Conservation (phyloP, 2,888 invertebrate species). For the Agrilus cyanescens region DNA sequence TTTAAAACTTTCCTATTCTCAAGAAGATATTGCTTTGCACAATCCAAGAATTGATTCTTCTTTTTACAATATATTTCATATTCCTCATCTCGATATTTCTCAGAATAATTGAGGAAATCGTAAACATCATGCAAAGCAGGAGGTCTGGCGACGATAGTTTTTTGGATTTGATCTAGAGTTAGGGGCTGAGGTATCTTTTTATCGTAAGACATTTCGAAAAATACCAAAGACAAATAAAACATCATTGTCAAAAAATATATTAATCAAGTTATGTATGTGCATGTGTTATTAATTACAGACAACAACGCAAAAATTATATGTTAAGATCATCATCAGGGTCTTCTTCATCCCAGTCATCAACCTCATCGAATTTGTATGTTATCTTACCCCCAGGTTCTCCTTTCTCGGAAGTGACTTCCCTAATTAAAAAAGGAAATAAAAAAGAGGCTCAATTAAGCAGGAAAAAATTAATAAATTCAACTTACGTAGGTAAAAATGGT, state of each 20-base stretch:
- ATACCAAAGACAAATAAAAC: too few relatives aligned
- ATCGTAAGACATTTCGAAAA: background rate
- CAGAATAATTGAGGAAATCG: constrained; percentile 21
- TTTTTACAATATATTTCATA: constrained; percentile 22
- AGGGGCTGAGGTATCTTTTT: constrained; percentile 6
- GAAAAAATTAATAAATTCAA: constrained; percentile 48
- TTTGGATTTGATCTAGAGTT: constrained; percentile 20
- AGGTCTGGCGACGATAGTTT: constrained; percentile 19
- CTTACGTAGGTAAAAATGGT: constrained; percentile 44
- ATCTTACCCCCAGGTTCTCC: constrained; percentile 44
- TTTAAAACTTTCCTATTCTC: too few relatives aligned
- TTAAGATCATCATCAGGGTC: constrained; percentile 80
- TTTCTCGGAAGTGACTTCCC: constrained; percentile 14
- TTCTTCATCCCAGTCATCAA: constrained; percentile 76
- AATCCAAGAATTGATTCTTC: constrained; percentile 18
- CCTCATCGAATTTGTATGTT: constrained; percentile 62
- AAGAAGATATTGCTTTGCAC: constrained; percentile 17
- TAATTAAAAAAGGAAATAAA: constrained; percentile 7
- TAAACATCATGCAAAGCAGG: constrained; percentile 13
- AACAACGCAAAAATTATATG: constrained; percentile 36
- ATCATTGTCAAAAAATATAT: too few relatives aligned
- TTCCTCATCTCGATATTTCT: constrained; percentile 24
- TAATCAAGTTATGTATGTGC: background rate
- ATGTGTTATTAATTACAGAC: background rate
- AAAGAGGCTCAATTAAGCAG: constrained; percentile 30